Base-by-base conservation (phyloP, 2,888 invertebrate genomes). In the Agrochola circellaris region DNA sequence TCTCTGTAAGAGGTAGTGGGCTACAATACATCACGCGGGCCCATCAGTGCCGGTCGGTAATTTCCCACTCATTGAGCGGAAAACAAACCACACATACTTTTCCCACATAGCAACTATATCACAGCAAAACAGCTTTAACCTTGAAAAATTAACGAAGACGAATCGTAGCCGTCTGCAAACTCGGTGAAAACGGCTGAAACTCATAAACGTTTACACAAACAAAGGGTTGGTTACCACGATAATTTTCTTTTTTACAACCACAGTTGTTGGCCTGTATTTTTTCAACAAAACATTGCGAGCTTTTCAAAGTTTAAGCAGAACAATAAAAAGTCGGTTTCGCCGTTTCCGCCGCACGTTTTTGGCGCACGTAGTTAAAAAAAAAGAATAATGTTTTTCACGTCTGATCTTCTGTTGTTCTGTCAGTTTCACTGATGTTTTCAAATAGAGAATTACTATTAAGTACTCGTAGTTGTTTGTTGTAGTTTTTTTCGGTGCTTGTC, bases 171-270 rank as follows among this genome's bases (percentile, higher is more conserved):
- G 81, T 64, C 77, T 81, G 62, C 60, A 66, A 86, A 75, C 84
- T 67, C 70, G 42, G 75, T 80, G 84, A 71, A 76, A 81, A 68
- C 61, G 81, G 71, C 84, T 82, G 77, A 73, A 84, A 76, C 80
- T 83, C 86, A 86, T 84, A 84, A 84, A 86, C 84, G 84, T 76
- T 84, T 76, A 86, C 65, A 73, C 86, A 83, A 86, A 84, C 80
- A 84, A 84, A 83, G 86, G 79, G 83, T 72, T 75, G 75, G 84
- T 86, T 86, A 85, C 73, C 79, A 64, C 80, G 86, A 83, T 86
- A 72, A 84, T 84, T 84, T 86, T 83, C 86, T 83, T 84, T 82
- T 86, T 79, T 86, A 86, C 83, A 86, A 83, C 75, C 80, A 64
- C 86, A 60, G 80, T 84, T 84, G 86, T 73, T 75, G 69, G 73